phyloP scores from a whole-genome alignment of 2,113 vertebrate genomes.

The Egretta garzetta region DNA sequence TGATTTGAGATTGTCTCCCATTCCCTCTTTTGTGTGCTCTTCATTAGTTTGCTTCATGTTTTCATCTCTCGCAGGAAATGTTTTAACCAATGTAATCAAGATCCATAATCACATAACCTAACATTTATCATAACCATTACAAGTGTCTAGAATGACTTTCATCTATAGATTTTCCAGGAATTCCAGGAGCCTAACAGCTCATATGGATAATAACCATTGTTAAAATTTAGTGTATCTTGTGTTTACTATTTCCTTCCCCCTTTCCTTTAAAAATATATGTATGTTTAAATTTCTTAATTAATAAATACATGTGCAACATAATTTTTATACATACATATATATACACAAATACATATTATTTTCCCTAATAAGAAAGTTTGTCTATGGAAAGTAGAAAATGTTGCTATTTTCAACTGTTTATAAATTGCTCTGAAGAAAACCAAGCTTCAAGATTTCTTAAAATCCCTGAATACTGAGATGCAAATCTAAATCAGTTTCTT shows the following conservation, averaged over 20 bases:
- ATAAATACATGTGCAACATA: background rate
- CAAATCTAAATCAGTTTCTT: background rate
- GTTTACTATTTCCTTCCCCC: background rate
- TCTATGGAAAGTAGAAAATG: background rate
- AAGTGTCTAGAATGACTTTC: background rate
- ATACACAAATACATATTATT: background rate
- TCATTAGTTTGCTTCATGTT: background rate
- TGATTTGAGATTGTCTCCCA: background rate
- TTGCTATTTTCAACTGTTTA: background rate
- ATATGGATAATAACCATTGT: background rate
- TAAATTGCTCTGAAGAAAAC: background rate
- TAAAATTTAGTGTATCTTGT: background rate
- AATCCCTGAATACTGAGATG: background rate
- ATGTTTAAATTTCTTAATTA: background rate
- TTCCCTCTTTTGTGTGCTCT: background rate
- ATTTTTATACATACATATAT: background rate
- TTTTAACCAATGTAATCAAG: background rate
- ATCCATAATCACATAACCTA: background rate
- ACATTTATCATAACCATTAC: background rate
- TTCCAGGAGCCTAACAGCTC: background rate
- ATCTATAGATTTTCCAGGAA: background rate
- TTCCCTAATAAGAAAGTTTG: background rate
- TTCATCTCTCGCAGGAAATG: background rate
- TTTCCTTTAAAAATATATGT: background rate
- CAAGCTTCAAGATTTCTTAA: background rate